Evolutionary conservation across 2,797 vertebrate species (phyloP).

Genomic region (Megaceryle alcyon): DNA sequence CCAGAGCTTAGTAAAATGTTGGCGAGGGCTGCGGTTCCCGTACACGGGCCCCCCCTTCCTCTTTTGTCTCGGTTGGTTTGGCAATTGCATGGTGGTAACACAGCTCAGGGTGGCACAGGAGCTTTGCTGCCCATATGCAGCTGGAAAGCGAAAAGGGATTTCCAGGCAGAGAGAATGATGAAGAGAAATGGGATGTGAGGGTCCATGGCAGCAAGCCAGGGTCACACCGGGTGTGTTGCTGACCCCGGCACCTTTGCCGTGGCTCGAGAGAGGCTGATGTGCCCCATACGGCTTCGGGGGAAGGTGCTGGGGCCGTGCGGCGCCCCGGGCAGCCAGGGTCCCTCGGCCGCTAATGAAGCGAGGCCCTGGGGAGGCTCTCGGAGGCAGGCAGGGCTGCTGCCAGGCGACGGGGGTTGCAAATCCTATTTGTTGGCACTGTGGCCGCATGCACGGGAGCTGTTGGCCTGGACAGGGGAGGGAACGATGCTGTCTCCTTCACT

Average conservation of each 20-base stretch:
- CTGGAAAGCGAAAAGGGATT: conserved; percentile 40
- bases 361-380: background rate
- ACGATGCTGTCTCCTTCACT: background rate
- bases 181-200: background rate
- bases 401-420: background rate
- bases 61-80: conserved; percentile 56
- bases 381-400: background rate
- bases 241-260: background rate
- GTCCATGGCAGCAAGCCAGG: background rate
- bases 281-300: background rate
- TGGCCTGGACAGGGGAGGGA: background rate
- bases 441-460: background rate
- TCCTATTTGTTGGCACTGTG: background rate
- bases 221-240: background rate
- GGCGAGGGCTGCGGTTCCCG: conserved; percentile 53
- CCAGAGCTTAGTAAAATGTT: conserved; percentile 74
- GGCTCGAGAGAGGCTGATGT: background rate
- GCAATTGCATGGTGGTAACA: conserved; percentile 34
- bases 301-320: background rate
- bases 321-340: background rate
- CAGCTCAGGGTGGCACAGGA: conserved; percentile 42
- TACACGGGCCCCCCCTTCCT: conserved; percentile 10
- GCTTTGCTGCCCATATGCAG: conserved; percentile 36
- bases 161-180: background rate
- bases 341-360: background rate